phyloP scores from a whole-genome alignment of 2,888 invertebrate species.

The Pristionchus exspectatus region DNA sequence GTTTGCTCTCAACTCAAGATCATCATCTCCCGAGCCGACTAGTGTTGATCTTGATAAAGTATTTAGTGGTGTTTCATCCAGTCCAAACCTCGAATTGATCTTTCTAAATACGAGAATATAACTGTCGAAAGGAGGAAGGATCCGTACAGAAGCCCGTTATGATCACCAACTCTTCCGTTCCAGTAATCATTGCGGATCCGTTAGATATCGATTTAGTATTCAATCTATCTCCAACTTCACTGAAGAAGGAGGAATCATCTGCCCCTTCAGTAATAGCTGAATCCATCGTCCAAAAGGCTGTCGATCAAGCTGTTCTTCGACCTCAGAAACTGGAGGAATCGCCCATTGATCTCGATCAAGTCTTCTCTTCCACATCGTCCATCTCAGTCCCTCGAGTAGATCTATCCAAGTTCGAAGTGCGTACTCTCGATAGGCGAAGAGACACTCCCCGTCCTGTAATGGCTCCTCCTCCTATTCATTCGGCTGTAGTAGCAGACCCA shows the following conservation, averaged over 20 bases:
- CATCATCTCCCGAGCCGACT: not conserved
- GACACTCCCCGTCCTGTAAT: not conserved
- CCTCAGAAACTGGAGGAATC: not conserved
- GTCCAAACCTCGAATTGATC: conserved; percentile 12
- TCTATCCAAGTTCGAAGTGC: conserved; percentile 40
- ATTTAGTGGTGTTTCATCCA: conserved; percentile 25
- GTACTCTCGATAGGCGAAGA: not conserved
- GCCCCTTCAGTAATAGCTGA: not conserved
- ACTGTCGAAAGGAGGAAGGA: conserved; percentile 24
- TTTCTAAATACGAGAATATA: conserved; percentile 9
- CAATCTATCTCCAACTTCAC: not conserved
- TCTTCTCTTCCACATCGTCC: not conserved
- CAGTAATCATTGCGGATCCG: conserved; percentile 7
- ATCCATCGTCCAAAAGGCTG: not conserved
- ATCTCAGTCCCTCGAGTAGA: conserved; percentile 4
- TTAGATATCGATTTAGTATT: conserved; percentile 13
- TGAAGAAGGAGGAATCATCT: not conserved
- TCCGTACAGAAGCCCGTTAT: not conserved
- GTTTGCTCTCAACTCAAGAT: not conserved
- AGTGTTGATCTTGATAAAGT: conserved; percentile 33
- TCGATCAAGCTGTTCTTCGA: not conserved
- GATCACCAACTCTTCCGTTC: not conserved
- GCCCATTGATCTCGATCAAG: not conserved
- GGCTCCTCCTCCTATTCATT: not conserved
- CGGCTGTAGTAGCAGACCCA: not conserved